Base-by-base conservation (phyloP, 2,797 vertebrate genomes). In the Poecilia wingei region DNA sequence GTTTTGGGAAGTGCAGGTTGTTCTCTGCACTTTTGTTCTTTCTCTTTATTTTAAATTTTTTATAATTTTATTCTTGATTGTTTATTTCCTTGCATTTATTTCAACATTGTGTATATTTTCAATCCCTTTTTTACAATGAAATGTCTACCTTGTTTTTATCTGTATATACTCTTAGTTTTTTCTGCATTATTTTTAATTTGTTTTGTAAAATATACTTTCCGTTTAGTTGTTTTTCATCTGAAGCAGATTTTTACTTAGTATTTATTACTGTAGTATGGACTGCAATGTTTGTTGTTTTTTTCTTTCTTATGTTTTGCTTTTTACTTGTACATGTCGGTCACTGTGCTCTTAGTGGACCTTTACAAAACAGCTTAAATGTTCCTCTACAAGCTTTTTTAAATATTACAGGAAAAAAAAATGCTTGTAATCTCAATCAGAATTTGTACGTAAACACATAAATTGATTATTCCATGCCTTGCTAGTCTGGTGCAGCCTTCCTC, bases 371-470 rank as follows among this genome's bases (percentile, higher is more conserved):
- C 33, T 55, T 14, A 53, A 41, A 39, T 20, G 25, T 41, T 46
- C 28, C 3, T 71, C 77, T 57, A 71, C 5, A 22, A 12, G n/a
- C 41, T 61, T 59, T 4, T 80, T 79, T 57, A 16, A 13, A 53
- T 70, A 28, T 43, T 3, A 28, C 20, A 25, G 64, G 36, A 6
- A 64, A 68, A 69, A 76, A 55, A 53, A 33, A 1, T 20, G 18
- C 53, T 77, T 18, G 55, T 82, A 25, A 9, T 82, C 78, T 82
- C 33, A 4, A 70, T 47, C 33, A 78, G 64, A 84, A 82, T 88
- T 85, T 87, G 82, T 79, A 76, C 84, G 86, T 86, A 89, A 93
- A 93, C 78, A 92, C 85, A 83, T 81, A 86, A 89, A 92, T 88
- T 89, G 92, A 93, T 95, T 91, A 86, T 73, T 51, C 47, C 76